phyloP scores from a whole-genome alignment of 2,113 vertebrate species.

The Anhinga anhinga region DNA sequence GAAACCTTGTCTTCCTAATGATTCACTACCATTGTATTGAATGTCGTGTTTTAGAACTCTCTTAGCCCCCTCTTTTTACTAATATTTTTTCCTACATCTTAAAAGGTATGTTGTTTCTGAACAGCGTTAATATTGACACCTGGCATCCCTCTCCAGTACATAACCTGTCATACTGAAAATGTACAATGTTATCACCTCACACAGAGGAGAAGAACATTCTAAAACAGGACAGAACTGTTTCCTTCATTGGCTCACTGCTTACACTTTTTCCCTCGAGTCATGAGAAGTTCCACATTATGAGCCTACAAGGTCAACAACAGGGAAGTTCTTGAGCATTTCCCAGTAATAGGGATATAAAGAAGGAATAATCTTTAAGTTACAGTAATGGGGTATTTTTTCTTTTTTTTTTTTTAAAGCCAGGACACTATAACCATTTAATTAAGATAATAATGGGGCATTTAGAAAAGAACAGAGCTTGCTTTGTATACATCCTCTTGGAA shows the following conservation, averaged over 20 bases:
- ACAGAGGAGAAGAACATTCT: background rate
- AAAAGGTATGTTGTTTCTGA: background rate
- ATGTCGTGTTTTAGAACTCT: background rate
- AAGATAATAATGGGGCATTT: slow-evolving; percentile 19
- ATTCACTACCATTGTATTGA: background rate
- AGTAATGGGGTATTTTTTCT: background rate
- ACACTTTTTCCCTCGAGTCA: background rate
- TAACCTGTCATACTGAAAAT: background rate
- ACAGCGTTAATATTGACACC: background rate
- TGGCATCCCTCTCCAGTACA: background rate
- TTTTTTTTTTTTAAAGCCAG: background rate
- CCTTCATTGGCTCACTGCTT: background rate
- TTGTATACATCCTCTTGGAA: background rate
- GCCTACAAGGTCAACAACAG: background rate
- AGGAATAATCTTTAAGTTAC: slow-evolving; percentile 40
- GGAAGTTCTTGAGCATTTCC: slow-evolving; percentile 3
- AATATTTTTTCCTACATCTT: background rate
- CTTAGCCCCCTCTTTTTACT: background rate
- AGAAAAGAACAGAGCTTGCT: background rate
- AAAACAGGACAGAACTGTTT: background rate
- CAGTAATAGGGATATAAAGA: background rate
- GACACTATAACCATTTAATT: slow-evolving; percentile 15
- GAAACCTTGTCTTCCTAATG: background rate
- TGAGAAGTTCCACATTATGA: background rate
- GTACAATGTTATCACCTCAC: background rate